Base-by-base conservation (phyloP, 2,113 vertebrate genomes). In the Rana temporaria region DNA sequence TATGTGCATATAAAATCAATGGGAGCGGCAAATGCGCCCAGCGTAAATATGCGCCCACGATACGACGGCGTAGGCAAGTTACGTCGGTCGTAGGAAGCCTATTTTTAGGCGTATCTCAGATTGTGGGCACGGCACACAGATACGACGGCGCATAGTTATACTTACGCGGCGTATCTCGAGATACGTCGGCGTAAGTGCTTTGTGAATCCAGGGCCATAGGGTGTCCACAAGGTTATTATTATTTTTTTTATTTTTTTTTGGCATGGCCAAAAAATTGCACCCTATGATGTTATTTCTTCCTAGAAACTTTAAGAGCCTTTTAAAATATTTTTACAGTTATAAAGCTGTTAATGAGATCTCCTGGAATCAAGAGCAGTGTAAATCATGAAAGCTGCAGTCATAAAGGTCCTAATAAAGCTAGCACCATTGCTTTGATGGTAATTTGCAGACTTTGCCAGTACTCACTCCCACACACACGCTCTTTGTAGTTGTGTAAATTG, bases 341-440 rank as follows among this genome's bases (percentile, higher is more conserved):
- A 92, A 93, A 87, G 48, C 87, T 65, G 93, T 94, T 95, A 95
- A 94, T 88, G 84, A 92, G 94, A 93, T 92, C 92, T 94, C 91
- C 92, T 93, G 90, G 94, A 92, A 93, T 92, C 90, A 78, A 91
- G 91, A 83, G 90, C 80, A 91, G 91, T 92, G 90, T 92, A 93
- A 95, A 95, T 93, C 93, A 95, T 94, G 92, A 92, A 94, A 94
- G 91, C 90, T 93, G 85, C 90, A 84, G 90, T 81, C 91, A 90
- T 94, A 93, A 95, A 95, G 91, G 89, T 90, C 88, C 91, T 90
- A 87, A 92, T 95, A 95, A 95, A 95, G 88, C 92, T 94, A 30
- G 89, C 93, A 92, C 92, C 90, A 91, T 86, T 57, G 85, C 93
- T 95, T 95, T 94, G 94, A 95, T 94, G 91, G 89, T 91, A 90